These are phyloP conservation scores for Tanytarsus gracilentus DNA, from an alignment of 2,888 invertebrate genomes.

Conservation along the genomic window DNA sequence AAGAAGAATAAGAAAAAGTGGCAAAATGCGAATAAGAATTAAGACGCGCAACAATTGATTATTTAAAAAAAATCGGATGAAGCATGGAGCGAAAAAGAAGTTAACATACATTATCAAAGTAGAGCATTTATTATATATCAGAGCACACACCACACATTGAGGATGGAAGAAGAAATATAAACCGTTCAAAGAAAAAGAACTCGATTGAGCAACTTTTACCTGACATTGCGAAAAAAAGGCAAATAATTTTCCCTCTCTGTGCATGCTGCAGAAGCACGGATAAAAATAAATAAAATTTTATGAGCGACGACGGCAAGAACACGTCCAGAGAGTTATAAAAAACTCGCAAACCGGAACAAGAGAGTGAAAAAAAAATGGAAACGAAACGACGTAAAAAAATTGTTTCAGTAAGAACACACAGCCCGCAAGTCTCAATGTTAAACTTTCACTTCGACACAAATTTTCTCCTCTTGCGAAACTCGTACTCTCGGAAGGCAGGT, in stretches of 20 bases:
- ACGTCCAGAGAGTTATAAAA: background rate
- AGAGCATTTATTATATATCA: background rate
- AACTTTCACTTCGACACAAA: slow-evolving; percentile 24
- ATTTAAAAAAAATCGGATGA: background rate
- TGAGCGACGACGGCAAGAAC: background rate
- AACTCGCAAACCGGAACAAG: slow-evolving; percentile 24
- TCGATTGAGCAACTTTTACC: slow-evolving; percentile 11
- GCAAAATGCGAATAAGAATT: background rate
- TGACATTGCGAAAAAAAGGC: background rate
- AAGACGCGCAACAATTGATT: background rate
- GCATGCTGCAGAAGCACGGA: too few species aligned
- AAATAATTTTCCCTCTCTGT: too few species aligned
- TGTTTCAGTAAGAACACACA: slow-evolving; percentile 16
- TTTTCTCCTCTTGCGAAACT: slow-evolving; percentile 21
- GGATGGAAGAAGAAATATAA: background rate
- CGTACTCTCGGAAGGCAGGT: too few species aligned
- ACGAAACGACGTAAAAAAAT: slow-evolving; percentile 8
- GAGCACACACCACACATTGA: background rate
- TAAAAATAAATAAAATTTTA: background rate
- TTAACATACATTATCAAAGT: slow-evolving; percentile 14
- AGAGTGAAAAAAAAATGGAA: slow-evolving; percentile 11
- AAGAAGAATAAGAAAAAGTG: background rate
- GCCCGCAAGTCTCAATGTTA: background rate
- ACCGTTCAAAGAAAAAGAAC: background rate
- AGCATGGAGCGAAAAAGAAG: background rate